Conservation (phyloP, 2,113 vertebrate genomes). For the Dicrurus megarhynchus region DNA sequence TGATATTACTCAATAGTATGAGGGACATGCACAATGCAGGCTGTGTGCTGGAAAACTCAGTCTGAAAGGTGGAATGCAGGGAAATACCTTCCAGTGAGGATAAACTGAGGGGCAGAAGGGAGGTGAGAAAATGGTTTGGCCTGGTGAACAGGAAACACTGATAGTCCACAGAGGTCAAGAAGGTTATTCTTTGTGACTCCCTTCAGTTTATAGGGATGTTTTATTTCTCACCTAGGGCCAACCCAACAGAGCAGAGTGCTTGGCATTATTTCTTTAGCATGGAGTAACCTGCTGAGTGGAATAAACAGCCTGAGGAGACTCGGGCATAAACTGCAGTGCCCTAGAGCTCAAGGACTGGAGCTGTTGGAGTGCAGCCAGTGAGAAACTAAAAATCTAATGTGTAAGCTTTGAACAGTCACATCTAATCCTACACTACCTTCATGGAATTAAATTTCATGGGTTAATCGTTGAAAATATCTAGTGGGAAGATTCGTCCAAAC, state of each 20-base stretch:
- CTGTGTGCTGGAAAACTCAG: neutral
- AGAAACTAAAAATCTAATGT: neutral
- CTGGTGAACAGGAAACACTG: neutral
- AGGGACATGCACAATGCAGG: fast-evolving
- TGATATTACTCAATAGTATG: neutral
- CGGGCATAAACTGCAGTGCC: neutral
- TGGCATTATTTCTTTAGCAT: neutral
- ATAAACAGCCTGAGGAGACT: neutral
- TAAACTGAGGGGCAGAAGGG: neutral
- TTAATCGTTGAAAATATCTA: neutral
- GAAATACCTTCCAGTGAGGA: neutral
- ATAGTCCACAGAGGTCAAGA: neutral
- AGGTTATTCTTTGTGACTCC: neutral
- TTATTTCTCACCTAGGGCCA: neutral
- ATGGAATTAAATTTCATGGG: neutral
- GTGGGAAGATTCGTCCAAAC: neutral
- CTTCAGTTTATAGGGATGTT: neutral
- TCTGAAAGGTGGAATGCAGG: neutral
- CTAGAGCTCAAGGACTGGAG: neutral
- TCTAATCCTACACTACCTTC: no score
- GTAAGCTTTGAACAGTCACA: no score
- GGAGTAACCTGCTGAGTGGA: neutral
- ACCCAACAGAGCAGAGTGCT: neutral
- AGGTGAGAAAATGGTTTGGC: neutral
- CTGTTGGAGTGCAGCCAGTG: neutral